phyloP scores from a whole-genome alignment of 2,797 vertebrate genomes.

The Anomalospiza imberbis region DNA sequence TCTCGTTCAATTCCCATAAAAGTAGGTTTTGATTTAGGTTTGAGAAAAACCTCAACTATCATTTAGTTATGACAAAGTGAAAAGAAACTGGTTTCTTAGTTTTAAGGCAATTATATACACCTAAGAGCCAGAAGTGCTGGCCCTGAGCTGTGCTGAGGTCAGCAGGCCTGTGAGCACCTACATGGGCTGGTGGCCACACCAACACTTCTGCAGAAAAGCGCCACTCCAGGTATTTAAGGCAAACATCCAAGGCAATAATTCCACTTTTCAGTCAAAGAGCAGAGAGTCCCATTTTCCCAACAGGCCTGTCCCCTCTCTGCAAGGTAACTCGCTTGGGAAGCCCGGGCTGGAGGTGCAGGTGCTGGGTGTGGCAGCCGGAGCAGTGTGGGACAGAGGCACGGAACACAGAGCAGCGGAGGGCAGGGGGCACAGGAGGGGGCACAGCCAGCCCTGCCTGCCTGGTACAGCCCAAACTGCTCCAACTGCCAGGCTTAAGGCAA shows the following conservation, averaged over 20 bases:
- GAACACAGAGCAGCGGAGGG: rapidly evolving
- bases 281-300: not conserved
- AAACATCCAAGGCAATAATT: not conserved
- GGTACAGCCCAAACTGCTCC: not conserved
- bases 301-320: not conserved
- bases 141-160: not conserved
- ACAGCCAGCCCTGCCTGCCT: not conserved
- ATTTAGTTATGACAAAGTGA: not conserved
- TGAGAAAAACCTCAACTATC: not conserved
- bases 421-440: not conserved
- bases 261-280: not conserved
- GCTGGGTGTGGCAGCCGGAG: rapidly evolving
- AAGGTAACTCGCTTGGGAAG: not conserved
- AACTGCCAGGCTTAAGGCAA: not conserved
- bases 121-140: not conserved
- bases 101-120: not conserved
- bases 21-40: not conserved
- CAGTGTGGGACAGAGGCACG: rapidly evolving
- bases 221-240: too few species aligned
- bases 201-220: rapidly evolving
- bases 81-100: not conserved
- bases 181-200: not conserved
- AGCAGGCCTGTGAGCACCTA: rapidly evolving
- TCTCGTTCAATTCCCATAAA: not conserved
- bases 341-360: rapidly evolving